Evolutionary conservation across 2,888 invertebrate genomes (phyloP), one percentile per base, ranked within the genome.

Genomic region (Junonia oenone): DNA sequence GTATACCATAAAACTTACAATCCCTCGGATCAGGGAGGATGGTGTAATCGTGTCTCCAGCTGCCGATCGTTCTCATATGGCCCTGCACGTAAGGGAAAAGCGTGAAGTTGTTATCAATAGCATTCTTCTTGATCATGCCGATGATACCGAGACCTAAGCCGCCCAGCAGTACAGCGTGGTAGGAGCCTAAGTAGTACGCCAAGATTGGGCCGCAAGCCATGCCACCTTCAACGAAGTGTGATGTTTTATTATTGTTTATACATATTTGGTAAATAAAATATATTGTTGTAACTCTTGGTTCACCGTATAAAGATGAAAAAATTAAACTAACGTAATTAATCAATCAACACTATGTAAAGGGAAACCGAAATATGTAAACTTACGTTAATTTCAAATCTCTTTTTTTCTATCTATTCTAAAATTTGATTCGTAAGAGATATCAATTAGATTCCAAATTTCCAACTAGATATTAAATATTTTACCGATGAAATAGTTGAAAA

Each of bases 401-500:
- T n/a, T n/a, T n/a, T n/a, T n/a, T n/a, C n/a, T n/a, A n/a, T n/a
- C n/a, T n/a, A n/a, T n/a, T n/a, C n/a, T n/a, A n/a, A n/a, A n/a
- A n/a, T n/a, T n/a, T n/a, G n/a, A n/a, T n/a, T n/a, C n/a, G n/a
- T n/a, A n/a, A n/a, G n/a, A n/a, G n/a, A n/a, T n/a, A n/a, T n/a
- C n/a, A n/a, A n/a, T n/a, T n/a, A n/a, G n/a, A n/a, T n/a, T n/a
- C n/a, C n/a, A n/a, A n/a, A n/a, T n/a, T n/a, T n/a, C n/a, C n/a
- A n/a, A n/a, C n/a, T 27, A 27, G 6, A 2, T 8, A 0, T 8
- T 8, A 27, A 27, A 8, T 11, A 29, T 29, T 33, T 46, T 46
- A 86, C 89, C 89, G 15, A 77, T 2, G 40, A 89, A 84, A 55
- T 90, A 89, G 62, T 90, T 90, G 1, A 70, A 40, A 0, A 45